A percentile compares a stretch with the other conserved stretches of the same genome.
Conservation (phyloP, 2,113 vertebrate species). For the Zosterops lateralis region DNA sequence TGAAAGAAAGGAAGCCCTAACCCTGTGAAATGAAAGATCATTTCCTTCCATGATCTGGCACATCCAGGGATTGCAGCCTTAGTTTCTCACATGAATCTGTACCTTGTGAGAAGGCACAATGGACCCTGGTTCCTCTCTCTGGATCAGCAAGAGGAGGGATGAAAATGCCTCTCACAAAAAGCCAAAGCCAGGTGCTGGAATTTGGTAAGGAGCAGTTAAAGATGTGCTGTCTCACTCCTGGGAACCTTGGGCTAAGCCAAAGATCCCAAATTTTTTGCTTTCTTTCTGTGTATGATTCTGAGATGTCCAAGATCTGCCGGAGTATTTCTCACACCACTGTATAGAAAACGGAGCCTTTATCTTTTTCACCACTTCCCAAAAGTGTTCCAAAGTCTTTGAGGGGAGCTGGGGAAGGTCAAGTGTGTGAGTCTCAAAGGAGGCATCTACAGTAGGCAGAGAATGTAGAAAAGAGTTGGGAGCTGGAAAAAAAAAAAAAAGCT, state of each 20-base stretch:
- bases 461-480: not conserved
- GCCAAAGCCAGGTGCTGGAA: not conserved
- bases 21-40: no score
- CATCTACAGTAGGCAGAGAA: not conserved
- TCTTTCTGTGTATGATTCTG: not conserved
- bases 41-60: not conserved
- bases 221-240: not conserved
- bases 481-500: not conserved
- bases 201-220: not conserved
- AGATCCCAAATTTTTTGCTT: not conserved
- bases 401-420: not conserved
- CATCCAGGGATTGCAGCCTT: not conserved
- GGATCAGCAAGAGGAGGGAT: not conserved
- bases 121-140: not conserved
- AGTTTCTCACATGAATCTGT: not conserved
- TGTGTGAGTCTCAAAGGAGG: not conserved
- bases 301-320: not conserved
- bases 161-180: not conserved
- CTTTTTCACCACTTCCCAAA: not conserved
- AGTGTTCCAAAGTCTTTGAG: not conserved
- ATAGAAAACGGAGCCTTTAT: not conserved
- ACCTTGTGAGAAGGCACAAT: not conserved
- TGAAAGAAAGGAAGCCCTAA: no score
- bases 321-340: not conserved
- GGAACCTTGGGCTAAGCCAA: not conserved